Conservation (phyloP, 2,888 invertebrate genomes). For the Sipha maydis region DNA sequence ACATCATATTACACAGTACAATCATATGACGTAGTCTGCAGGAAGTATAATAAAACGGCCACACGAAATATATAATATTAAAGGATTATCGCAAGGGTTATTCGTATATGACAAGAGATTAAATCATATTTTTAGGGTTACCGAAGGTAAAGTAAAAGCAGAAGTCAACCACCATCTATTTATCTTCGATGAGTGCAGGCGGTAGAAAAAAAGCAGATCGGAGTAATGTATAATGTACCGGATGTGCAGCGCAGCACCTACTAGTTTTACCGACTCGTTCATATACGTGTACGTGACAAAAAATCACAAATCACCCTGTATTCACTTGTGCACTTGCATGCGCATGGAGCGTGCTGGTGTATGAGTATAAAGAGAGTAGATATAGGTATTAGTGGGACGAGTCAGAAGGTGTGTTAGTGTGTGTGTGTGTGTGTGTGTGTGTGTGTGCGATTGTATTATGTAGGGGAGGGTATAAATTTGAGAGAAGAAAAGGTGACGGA, state of each 20-base stretch:
- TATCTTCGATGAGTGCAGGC: not conserved
- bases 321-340: too few species aligned
- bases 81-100: slow-evolving; percentile 3
- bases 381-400: too few species aligned
- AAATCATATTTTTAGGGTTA: slow-evolving; percentile 3
- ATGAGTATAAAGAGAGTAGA: too few species aligned
- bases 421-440: too few species aligned
- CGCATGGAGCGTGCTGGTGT: too few species aligned
- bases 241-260: not conserved
- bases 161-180: not conserved
- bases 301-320: too few species aligned
- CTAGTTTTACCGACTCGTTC: not conserved
- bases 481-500: not conserved
- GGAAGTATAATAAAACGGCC: not conserved
- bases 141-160: not conserved
- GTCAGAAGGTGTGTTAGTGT: too few species aligned
- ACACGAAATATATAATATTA: not conserved
- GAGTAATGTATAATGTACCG: not conserved
- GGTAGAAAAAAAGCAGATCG: not conserved
- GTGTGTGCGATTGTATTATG: too few species aligned
- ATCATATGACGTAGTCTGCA: not conserved
- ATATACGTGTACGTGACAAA: not conserved
- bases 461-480: not conserved
- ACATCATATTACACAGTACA: not conserved
- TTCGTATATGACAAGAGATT: slow-evolving; percentile 19